Conservation (phyloP, 2,888 invertebrate genomes). For the Eupsilia transversa region DNA sequence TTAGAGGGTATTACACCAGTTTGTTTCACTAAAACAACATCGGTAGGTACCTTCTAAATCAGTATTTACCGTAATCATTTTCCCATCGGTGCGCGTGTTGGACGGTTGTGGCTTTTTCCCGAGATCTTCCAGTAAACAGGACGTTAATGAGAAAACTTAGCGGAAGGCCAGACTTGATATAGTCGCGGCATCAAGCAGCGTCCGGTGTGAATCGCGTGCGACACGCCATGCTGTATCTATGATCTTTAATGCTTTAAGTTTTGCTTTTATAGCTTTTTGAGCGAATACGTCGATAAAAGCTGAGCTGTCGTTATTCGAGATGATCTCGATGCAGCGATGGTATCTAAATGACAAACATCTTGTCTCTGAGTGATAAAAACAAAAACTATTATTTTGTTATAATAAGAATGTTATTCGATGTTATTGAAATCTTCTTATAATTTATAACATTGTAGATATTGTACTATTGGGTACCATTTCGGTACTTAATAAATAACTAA, state of each 20-base stretch:
- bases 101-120: conserved; percentile 34
- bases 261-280: conserved; percentile 55
- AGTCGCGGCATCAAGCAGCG: conserved; percentile 40
- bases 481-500: no score
- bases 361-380: neutral
- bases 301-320: conserved; percentile 7
- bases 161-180: conserved; percentile 41
- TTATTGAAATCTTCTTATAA: neutral
- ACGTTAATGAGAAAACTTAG: conserved; percentile 70
- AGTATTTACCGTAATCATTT: conserved; percentile 33
- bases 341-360: neutral
- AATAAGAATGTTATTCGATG: neutral
- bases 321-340: neutral
- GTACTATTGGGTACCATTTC: no score
- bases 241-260: conserved; percentile 51
- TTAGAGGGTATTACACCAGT: neutral
- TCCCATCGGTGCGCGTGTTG: conserved; percentile 10
- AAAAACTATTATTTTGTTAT: neutral
- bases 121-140: conserved; percentile 57
- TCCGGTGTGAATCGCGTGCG: conserved; percentile 62
- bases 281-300: conserved; percentile 14
- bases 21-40: conserved; percentile 6
- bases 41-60: neutral
- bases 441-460: neutral
- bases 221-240: conserved; percentile 58